Evolutionary conservation across 2,113 vertebrate species (phyloP).

Genomic region (Hippoglossus stenolepis): DNA sequence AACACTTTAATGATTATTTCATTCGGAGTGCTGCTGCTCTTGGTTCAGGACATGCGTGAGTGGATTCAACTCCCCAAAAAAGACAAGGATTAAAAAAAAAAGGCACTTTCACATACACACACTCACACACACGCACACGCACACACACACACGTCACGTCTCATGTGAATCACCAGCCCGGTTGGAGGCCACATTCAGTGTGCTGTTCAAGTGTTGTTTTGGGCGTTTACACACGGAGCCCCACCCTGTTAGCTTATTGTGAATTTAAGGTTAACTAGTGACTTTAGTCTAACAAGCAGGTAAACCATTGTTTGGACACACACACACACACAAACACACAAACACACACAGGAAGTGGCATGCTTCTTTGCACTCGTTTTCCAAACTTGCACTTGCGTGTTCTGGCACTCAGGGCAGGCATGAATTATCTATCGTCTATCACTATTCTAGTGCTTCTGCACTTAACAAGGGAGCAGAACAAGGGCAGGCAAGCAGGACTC

Average conservation of each 20-base stretch:
- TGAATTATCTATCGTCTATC: constrained; percentile 73
- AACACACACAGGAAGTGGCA: constrained; percentile 61
- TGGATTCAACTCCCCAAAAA: constrained; percentile 68
- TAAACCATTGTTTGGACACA: constrained; percentile 42
- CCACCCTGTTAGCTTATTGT: constrained; percentile 81
- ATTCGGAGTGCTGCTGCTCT: constrained; percentile 81
- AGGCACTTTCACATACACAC: constrained; percentile 81
- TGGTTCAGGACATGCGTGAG: constrained; percentile 77
- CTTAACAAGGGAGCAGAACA: constrained; percentile 60
- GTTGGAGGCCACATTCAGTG: constrained; percentile 77
- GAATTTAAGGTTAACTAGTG: constrained; percentile 81
- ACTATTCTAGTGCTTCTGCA: constrained; percentile 66
- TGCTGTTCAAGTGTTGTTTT: constrained; percentile 81
- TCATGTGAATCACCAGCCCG: constrained; percentile 43
- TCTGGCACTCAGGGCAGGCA: constrained; percentile 69
- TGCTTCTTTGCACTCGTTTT: constrained; percentile 55
- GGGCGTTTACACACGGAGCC: constrained; percentile 68
- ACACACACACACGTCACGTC: constrained; percentile 36
- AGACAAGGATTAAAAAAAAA: constrained; percentile 73
- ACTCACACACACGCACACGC: constrained; percentile 41
- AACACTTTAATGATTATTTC: constrained; percentile 78
- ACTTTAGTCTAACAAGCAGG: constrained; percentile 76
- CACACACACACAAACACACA: constrained; percentile 28
- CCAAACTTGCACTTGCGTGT: constrained; percentile 61
- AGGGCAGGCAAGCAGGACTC: constrained; percentile 60